These are phyloP conservation scores for Martes martes DNA, from an alignment of 2,113 vertebrate genomes.

Conservation along the genomic window DNA sequence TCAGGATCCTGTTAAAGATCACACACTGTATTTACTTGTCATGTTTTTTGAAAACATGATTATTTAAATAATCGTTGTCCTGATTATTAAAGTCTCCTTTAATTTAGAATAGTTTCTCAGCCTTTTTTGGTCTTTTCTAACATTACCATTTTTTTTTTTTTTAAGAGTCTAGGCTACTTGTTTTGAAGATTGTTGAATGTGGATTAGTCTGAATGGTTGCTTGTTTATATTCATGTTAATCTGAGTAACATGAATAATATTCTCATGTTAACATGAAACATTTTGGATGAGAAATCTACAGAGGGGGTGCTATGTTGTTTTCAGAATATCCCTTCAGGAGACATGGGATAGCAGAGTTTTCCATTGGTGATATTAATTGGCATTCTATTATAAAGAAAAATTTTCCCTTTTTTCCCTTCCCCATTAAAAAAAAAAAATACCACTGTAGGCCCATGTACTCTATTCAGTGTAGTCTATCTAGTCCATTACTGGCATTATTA, in stretches of 20 bases:
- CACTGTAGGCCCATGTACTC: background rate
- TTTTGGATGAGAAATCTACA: background rate
- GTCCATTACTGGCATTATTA: background rate
- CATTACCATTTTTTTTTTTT: background rate
- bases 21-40: background rate
- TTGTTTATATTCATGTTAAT: background rate
- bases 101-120: background rate
- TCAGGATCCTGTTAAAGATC: background rate
- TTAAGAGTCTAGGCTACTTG: background rate
- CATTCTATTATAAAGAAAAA: conserved; percentile 7
- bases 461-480: background rate
- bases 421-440: background rate
- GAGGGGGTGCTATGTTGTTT: background rate
- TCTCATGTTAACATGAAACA: conserved; percentile 24
- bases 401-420: background rate
- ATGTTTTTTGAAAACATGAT: background rate
- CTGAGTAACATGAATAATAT: background rate
- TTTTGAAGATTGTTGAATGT: background rate
- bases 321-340: background rate
- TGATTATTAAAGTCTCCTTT: background rate
- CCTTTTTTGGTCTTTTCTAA: background rate
- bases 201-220: background rate
- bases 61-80: background rate
- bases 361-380: background rate
- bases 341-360: background rate